A percentile compares a stretch with the other conserved stretches of the same genome.
Conservation (phyloP, 1,140 invertebrate species). For the Dreissena rostriformis region DNA sequence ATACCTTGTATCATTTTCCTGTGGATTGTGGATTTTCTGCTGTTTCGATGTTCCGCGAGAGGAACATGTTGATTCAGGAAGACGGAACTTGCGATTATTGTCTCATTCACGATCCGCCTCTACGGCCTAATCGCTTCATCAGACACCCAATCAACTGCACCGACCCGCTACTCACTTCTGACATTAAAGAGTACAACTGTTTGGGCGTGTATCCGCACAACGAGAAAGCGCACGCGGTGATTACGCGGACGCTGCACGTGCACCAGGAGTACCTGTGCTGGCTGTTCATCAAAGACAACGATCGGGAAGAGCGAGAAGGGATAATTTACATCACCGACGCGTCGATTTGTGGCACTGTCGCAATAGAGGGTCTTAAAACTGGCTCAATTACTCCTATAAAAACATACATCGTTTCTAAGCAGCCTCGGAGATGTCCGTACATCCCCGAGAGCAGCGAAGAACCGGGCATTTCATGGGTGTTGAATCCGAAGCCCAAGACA, state of each 20-base stretch:
- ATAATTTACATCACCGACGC: conserved; percentile 37
- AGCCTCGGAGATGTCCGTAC: too few species aligned
- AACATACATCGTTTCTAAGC: too few species aligned
- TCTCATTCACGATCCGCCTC: conserved; percentile 49
- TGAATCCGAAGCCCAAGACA: too few species aligned
- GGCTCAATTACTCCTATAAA: too few species aligned
- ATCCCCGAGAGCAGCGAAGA: too few species aligned
- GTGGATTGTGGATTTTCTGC: conserved; percentile 35
- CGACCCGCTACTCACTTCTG: conserved; percentile 5
- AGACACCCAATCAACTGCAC: conserved; percentile 51
- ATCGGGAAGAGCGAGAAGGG: conserved; percentile 7
- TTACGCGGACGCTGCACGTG: conserved; percentile 41
- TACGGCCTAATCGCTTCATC: too few species aligned
- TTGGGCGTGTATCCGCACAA: conserved; percentile 60
- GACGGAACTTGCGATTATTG: conserved; percentile 48
- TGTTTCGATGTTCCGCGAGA: not conserved
- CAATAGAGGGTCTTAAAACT: conserved; percentile 7
- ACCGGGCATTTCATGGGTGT: too few species aligned
- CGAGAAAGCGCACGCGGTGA: conserved; percentile 58
- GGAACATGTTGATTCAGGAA: conserved; percentile 26
- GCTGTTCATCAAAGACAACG: conserved; percentile 60
- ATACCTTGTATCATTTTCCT: conserved; percentile 21
- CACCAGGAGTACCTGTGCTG: conserved; percentile 62
- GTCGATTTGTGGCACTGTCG: conserved; percentile 30
- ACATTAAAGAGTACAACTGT: conserved; percentile 62